These are phyloP conservation scores for Gallinago paraguaiae DNA, from an alignment of 2,113 vertebrate species.

Conservation along the genomic window DNA sequence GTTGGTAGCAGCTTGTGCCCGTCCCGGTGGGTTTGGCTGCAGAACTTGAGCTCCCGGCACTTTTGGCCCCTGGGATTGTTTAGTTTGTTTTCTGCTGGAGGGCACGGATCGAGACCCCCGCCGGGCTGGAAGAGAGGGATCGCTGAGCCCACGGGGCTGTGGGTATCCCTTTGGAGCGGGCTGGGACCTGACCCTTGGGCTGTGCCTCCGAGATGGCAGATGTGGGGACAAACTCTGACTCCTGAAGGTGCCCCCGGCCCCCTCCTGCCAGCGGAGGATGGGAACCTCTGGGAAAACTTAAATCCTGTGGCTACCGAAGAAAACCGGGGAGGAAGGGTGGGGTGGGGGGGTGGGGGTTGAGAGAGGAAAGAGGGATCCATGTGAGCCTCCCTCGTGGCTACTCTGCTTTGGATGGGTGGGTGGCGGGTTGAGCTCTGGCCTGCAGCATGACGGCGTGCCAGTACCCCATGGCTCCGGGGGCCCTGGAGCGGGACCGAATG, in stretches of 20 bases:
- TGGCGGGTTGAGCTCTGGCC: background rate
- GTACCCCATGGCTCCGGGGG: slow-evolving; percentile 75
- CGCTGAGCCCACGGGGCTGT: background rate
- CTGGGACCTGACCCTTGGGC: background rate
- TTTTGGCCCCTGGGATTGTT: background rate
- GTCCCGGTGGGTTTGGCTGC: fast-evolving
- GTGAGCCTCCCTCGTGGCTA: background rate
- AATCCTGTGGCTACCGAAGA: background rate
- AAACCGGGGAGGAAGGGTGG: fast-evolving
- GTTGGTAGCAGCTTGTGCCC: background rate
- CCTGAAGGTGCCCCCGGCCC: background rate
- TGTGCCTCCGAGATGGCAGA: background rate
- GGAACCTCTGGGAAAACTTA: slow-evolving; percentile 8
- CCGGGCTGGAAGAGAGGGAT: background rate
- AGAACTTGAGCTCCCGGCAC: background rate
- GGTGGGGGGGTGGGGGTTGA: too few species aligned
- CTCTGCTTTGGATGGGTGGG: background rate
- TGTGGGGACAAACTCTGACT: background rate
- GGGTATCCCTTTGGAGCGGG: background rate
- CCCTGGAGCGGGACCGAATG: slow-evolving; percentile 82
- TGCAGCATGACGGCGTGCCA: slow-evolving; percentile 87
- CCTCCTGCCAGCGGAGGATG: background rate
- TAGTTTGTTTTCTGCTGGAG: background rate
- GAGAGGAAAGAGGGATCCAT: background rate
- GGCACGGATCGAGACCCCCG: background rate